Evolutionary conservation across 2,113 vertebrate species (phyloP).

Genomic region (Oncorhynchus keta): DNA sequence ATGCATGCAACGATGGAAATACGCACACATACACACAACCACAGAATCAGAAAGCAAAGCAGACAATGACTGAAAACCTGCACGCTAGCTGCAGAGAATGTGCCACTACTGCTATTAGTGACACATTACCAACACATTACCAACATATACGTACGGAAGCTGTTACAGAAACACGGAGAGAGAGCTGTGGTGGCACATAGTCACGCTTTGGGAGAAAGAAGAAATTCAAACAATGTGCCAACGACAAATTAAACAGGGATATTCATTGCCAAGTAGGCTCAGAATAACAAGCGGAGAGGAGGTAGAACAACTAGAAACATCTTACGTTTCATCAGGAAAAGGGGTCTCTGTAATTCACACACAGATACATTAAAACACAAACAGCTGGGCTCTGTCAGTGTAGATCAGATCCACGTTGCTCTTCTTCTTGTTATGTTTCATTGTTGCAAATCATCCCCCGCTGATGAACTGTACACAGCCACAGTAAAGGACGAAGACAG

Average conservation of each 20-base stretch:
- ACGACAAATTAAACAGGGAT: constrained; percentile 24
- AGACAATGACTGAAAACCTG: no score
- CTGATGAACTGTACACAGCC: constrained; percentile 10
- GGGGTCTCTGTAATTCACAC: constrained; percentile 33
- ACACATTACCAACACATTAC: background rate
- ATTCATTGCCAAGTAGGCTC: background rate
- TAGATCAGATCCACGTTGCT: constrained; percentile 4
- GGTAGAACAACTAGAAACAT: constrained; percentile 15
- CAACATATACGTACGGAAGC: background rate
- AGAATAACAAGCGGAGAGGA: background rate
- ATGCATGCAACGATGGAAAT: no score
- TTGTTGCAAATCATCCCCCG: constrained; percentile 23
- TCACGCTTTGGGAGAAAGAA: background rate
- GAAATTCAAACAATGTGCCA: constrained; percentile 23
- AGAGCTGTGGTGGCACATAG: background rate
- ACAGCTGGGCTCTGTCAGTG: constrained; percentile 29
- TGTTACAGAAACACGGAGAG: background rate
- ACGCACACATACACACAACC: no score
- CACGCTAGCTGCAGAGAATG: background rate
- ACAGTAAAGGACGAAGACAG: constrained; percentile 18
- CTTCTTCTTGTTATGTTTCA: background rate
- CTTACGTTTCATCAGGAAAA: constrained; percentile 26
- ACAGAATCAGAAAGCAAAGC: no score
- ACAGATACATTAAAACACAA: constrained; percentile 27
- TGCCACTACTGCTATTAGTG: background rate